These are phyloP conservation scores for Andinoacara biseriatus DNA, from an alignment of 2,113 vertebrate species.

Conservation along the genomic window DNA sequence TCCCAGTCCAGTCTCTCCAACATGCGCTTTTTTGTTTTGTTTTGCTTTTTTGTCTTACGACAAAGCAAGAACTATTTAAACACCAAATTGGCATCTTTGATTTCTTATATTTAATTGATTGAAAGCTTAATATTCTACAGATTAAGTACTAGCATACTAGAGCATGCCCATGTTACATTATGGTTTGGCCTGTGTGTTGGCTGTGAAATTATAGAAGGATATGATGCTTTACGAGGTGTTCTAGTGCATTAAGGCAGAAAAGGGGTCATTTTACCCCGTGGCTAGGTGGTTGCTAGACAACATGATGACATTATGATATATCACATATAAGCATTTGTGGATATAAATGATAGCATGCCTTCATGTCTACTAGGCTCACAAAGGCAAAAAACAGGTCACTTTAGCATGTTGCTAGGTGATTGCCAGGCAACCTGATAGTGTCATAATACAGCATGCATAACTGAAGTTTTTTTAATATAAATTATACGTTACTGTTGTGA, in stretches of 20 bases:
- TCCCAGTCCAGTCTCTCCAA: not conserved
- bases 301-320: not conserved
- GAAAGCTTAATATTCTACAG: not conserved
- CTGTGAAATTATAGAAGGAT: not conserved
- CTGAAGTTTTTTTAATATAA: not conserved
- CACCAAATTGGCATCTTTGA: no score
- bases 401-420: not conserved
- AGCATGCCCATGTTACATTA: not conserved
- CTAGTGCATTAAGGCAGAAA: not conserved
- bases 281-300: not conserved
- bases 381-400: not conserved
- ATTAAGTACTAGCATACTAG: not conserved
- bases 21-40: not conserved
- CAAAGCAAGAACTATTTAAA: no score
- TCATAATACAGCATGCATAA: not conserved
- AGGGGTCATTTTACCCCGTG: not conserved
- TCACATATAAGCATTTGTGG: not conserved
- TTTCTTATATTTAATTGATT: not conserved
- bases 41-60: not conserved
- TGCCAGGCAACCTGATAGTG: not conserved
- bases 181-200: not conserved
- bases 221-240: not conserved
- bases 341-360: not conserved
- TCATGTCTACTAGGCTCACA: not conserved
- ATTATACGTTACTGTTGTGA: not conserved